phyloP scores from a whole-genome alignment of 2,113 vertebrate genomes.

The Sinocyclocheilus maitianheensis region DNA sequence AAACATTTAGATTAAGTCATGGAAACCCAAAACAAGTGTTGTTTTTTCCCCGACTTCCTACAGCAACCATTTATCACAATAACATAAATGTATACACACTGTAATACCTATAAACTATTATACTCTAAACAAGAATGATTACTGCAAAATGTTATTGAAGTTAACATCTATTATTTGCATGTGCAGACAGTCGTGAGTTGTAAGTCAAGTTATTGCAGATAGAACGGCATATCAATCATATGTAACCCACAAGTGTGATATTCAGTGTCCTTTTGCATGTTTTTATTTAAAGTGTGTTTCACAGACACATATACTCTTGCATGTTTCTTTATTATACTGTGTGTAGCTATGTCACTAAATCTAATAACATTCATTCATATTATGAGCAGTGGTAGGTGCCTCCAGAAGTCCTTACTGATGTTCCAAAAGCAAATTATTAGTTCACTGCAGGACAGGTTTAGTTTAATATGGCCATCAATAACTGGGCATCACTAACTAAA shows the following conservation, averaged over 20 bases:
- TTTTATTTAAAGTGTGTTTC: slow-evolving; percentile 36
- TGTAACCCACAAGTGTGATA: slow-evolving; percentile 20
- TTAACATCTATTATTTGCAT: slow-evolving; percentile 8
- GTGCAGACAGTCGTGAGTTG: not conserved
- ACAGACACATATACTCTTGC: slow-evolving; percentile 53
- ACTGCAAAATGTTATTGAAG: not conserved
- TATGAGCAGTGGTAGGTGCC: slow-evolving; percentile 54
- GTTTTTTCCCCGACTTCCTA: not conserved
- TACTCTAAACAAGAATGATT: slow-evolving; percentile 9
- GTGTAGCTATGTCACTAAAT: slow-evolving; percentile 56
- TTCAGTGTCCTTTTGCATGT: slow-evolving; percentile 16
- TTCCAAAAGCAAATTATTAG: slow-evolving; percentile 9
- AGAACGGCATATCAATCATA: not conserved
- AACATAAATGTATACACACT: not conserved
- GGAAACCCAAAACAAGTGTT: not conserved
- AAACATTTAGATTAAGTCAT: not conserved
- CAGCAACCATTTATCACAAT: not conserved
- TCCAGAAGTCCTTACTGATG: slow-evolving; percentile 66
- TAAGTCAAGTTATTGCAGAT: not conserved
- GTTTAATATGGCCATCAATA: not conserved
- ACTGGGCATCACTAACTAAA: slow-evolving; percentile 1
- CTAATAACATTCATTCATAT: slow-evolving; percentile 46
- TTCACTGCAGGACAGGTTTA: slow-evolving; percentile 48
- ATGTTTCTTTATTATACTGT: slow-evolving; percentile 50
- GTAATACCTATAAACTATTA: not conserved